Percentiles rank a stretch among this genome's conserved stretches.
Conservation (phyloP, 2,797 vertebrate genomes). For the Tokudaia tokunoshimensis region DNA sequence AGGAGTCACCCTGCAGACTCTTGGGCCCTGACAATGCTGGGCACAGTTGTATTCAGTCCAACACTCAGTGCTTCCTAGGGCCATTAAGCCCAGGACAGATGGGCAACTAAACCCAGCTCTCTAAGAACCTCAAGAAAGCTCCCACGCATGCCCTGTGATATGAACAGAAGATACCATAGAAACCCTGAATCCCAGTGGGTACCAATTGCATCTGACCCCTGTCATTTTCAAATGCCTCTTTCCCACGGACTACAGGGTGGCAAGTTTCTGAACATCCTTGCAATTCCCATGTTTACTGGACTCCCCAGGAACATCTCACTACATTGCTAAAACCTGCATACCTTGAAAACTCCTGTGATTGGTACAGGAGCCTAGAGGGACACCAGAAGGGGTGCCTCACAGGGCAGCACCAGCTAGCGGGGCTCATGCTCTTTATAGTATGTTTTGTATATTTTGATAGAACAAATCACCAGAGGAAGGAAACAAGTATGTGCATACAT, state of each 20-base stretch:
- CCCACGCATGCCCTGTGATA: neutral
- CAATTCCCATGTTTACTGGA: neutral
- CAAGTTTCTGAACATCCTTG: no score
- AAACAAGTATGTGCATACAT: neutral
- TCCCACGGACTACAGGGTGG: neutral
- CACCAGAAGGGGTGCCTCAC: neutral
- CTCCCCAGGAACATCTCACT: neutral
- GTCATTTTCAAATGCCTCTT: neutral
- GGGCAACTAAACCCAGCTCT: neutral
- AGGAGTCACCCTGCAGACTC: neutral
- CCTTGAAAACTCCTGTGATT: neutral
- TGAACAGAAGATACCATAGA: neutral
- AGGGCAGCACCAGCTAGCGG: neutral
- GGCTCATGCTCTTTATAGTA: neutral
- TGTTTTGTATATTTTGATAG: neutral
- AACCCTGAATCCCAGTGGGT: neutral
- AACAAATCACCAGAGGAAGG: neutral
- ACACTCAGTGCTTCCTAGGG: neutral
- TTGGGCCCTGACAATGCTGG: neutral
- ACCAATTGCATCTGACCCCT: neutral
- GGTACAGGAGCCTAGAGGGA: neutral
- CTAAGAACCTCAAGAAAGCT: neutral
- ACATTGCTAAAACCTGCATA: neutral
- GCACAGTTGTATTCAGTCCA: neutral
- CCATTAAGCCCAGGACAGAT: neutral